These are phyloP conservation scores for Rhinogobius similis DNA, from an alignment of 2,113 vertebrate species.

Conservation along the genomic window DNA sequence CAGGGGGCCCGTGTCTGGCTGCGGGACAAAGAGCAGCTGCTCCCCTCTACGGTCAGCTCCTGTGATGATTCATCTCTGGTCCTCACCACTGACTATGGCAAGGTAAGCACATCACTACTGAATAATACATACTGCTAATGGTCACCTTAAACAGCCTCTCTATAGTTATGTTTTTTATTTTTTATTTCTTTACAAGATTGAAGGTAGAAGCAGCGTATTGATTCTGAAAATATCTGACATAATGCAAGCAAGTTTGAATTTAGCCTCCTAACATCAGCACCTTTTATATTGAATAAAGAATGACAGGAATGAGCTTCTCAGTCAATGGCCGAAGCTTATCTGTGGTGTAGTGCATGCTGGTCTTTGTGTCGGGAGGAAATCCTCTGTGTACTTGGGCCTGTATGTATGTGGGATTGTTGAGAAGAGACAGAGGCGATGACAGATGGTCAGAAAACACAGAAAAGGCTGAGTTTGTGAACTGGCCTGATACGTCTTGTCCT, in stretches of 20 bases:
- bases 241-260: slow-evolving; percentile 38
- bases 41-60: slow-evolving; percentile 81
- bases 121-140: background rate
- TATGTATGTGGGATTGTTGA: background rate
- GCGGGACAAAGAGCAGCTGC: slow-evolving; percentile 82
- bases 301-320: slow-evolving; percentile 68
- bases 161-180: no score
- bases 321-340: slow-evolving; percentile 59
- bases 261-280: slow-evolving; percentile 53
- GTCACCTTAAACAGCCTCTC: background rate
- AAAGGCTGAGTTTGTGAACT: background rate
- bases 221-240: slow-evolving; percentile 15
- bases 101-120: slow-evolving; percentile 72
- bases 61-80: slow-evolving; percentile 74
- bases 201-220: background rate
- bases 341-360: slow-evolving; percentile 52
- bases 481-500: background rate
- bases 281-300: slow-evolving; percentile 67
- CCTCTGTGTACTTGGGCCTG: slow-evolving; percentile 56
- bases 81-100: slow-evolving; percentile 83
- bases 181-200: background rate
- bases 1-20: slow-evolving; percentile 88
- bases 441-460: slow-evolving; percentile 28
- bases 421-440: slow-evolving; percentile 11
- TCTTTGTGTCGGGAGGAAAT: slow-evolving; percentile 80